These are phyloP conservation scores for Nipponacmea schrenckii DNA, from an alignment of 2,888 invertebrate genomes.

Conservation along the genomic window DNA sequence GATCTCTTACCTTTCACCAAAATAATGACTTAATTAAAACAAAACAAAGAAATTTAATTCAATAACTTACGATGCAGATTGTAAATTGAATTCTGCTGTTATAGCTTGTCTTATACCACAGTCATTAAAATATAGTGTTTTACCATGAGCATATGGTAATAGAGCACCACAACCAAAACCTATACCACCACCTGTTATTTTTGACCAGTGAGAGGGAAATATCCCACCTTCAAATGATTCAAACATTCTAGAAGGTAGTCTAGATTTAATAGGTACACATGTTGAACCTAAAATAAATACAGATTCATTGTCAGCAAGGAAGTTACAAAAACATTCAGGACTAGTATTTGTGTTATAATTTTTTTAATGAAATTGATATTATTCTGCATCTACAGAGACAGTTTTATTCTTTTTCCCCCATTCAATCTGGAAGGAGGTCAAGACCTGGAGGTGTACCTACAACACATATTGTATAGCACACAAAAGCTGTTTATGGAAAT, in stretches of 20 bases:
- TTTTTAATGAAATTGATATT: too few species aligned
- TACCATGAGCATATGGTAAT: constrained; percentile 67
- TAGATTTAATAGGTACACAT: constrained; percentile 44
- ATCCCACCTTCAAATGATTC: constrained; percentile 66
- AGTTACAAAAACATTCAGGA: not conserved
- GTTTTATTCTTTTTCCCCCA: too few species aligned
- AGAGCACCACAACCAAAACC: constrained; percentile 68
- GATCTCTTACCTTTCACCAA: too few species aligned
- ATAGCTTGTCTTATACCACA: constrained; percentile 66
- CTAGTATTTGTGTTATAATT: too few species aligned
- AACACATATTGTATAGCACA: too few species aligned
- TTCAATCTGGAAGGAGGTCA: too few species aligned
- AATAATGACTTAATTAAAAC: too few species aligned
- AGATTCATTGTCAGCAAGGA: not conserved
- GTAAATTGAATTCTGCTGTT: constrained; percentile 65
- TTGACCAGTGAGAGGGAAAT: constrained; percentile 58
- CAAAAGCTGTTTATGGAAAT: too few species aligned
- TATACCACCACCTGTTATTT: constrained; percentile 65
- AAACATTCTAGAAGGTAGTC: constrained; percentile 48
- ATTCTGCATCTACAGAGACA: too few species aligned
- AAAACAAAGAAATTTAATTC: too few species aligned
- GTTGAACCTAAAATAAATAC: constrained; percentile 40
- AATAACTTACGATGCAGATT: constrained; percentile 62
- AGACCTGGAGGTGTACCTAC: too few species aligned
- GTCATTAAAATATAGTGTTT: constrained; percentile 68